Conservation (phyloP, 2,888 invertebrate genomes). For the Mimachlamys varia region DNA sequence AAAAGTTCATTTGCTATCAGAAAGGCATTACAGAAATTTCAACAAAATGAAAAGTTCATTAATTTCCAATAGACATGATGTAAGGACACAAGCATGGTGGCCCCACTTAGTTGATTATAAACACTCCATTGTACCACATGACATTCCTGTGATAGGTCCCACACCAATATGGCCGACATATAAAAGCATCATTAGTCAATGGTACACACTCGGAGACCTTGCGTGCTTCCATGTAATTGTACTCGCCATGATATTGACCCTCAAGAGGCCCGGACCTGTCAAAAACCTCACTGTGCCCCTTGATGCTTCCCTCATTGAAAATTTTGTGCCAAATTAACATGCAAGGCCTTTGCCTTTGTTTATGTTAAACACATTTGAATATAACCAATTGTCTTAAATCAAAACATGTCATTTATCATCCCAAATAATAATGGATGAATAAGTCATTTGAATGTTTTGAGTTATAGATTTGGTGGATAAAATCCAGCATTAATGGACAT, state of each 20-base stretch:
- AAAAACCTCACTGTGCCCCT: neutral
- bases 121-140: neutral
- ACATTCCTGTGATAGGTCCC: neutral
- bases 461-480: too few species aligned
- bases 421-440: too few species aligned
- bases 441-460: too few species aligned
- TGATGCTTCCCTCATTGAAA: too few species aligned
- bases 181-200: neutral
- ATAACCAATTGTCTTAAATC: too few species aligned
- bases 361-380: too few species aligned
- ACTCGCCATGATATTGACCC: neutral
- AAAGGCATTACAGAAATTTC: neutral
- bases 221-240: neutral
- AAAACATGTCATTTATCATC: too few species aligned
- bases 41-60: neutral
- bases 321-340: too few species aligned
- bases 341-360: too few species aligned
- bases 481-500: neutral
- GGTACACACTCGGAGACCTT: neutral
- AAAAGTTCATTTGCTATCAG: too few species aligned
- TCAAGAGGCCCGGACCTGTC: neutral
- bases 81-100: neutral
- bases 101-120: constrained; percentile 1
- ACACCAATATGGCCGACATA: neutral
- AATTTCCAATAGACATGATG: neutral